phyloP scores from a whole-genome alignment of 2,797 vertebrate genomes.

The Gouania willdenowi region DNA sequence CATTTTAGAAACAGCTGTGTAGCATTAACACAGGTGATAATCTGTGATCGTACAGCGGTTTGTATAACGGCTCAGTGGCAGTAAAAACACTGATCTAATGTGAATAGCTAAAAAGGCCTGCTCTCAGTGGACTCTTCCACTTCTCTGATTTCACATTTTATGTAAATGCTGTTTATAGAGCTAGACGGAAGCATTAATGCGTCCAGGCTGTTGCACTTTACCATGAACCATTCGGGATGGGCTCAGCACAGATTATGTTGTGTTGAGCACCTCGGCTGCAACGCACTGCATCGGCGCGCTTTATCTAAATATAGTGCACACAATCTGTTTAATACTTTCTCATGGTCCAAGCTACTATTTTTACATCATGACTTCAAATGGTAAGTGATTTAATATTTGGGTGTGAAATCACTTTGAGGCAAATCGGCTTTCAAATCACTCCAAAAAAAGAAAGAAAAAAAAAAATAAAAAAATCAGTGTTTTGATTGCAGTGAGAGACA shows the following conservation, averaged over 20 bases:
- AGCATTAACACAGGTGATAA: no score
- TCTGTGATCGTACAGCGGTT: no score
- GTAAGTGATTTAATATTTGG: conserved; percentile 41
- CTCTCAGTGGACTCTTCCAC: neutral
- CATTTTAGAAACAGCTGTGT: no score
- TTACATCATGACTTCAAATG: conserved; percentile 29
- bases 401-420: conserved; percentile 17
- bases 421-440: conserved; percentile 42
- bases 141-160: neutral
- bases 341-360: conserved; percentile 28
- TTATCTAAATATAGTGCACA: conserved; percentile 30
- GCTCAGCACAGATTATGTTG: conserved; percentile 26
- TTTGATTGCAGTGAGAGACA: conserved; percentile 20
- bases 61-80: no score
- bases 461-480: no score
- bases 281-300: conserved; percentile 23
- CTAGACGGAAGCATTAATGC: conserved; percentile 2
- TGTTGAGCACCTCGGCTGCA: conserved; percentile 31
- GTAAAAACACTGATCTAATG: no score
- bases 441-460: no score
- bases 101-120: no score
- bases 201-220: conserved; percentile 13
- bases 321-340: conserved; percentile 24
- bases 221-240: conserved; percentile 19
- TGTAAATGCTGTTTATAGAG: neutral